Base-by-base conservation (phyloP, 1,140 invertebrate genomes). In the Caenorhabditis brenneri region DNA sequence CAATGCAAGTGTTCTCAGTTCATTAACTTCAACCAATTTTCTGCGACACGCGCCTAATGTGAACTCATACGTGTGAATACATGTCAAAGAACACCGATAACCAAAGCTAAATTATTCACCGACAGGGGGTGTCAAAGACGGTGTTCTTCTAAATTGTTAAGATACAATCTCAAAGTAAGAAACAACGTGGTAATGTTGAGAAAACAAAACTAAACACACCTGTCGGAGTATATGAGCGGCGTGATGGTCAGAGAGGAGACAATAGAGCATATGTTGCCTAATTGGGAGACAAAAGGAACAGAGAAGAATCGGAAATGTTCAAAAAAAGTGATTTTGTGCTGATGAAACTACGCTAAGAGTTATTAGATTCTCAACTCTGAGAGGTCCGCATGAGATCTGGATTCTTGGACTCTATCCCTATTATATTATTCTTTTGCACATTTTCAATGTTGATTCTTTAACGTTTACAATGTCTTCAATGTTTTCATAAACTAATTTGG, bases 131-230 rank as follows among this genome's bases (percentile, higher is more conserved):
- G 65, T 74, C 65, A 74, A 74, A 22, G n/a, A 42, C 27, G 22
- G 33, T 74, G 33, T 74, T 74, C n/a, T 74, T 15, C 29, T 22
- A 24, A 74, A 42, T 12, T 16, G 15, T 74, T 42, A 24, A 74
- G 65, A 74, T 74, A 74, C 65, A 74, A 74, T 74, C 65, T 74
- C 33, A 15, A 46, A 46, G 9, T 36, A 65, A 65, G 36, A 65
- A 16, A 15, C 42, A 31, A 74, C 36, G 65, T 74, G 65, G 65
- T 74, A 74, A 74, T 74, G 65, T 24, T 2, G 5, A 29, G 31
- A 33, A 39, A 36, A 74, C 15, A 74, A 33, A 74, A 7, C 36
- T 74, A 39, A 36, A 74, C 15, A 74, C 65, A 74, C 22, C 36
- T 74, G 65, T 74, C 9, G 65, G 9, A 3, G 36, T 6, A 42